These are phyloP conservation scores for Bombus consobrinus DNA, from an alignment of 1,140 invertebrate genomes.

Conservation along the genomic window DNA sequence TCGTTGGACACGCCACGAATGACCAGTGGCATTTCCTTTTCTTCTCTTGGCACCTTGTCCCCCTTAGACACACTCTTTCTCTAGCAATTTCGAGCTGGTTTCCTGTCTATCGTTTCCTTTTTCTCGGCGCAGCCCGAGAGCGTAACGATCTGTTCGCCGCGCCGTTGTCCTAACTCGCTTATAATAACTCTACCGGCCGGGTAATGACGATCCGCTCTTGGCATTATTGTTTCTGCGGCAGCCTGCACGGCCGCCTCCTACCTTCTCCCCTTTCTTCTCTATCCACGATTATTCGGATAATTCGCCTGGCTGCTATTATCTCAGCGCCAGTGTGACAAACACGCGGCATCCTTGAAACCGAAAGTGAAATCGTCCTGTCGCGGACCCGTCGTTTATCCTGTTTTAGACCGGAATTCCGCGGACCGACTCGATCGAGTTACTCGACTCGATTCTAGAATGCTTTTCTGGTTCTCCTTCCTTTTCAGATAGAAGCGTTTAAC, in stretches of 20 bases:
- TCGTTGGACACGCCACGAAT: slow-evolving; percentile 6
- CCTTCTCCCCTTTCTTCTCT: neutral
- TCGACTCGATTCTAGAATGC: neutral
- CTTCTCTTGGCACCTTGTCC: neutral
- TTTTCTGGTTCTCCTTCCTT: neutral
- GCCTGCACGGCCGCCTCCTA: slow-evolving; percentile 40
- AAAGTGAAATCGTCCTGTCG: slow-evolving; percentile 3
- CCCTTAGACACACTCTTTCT: neutral
- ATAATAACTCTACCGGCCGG: slow-evolving; percentile 70
- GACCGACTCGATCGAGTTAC: neutral
- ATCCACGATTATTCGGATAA: slow-evolving; percentile 72
- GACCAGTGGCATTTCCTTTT: slow-evolving; percentile 19
- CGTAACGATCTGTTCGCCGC: slow-evolving; percentile 61
- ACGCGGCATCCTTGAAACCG: slow-evolving; percentile 24
- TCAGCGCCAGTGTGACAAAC: slow-evolving; percentile 50
- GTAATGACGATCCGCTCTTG: slow-evolving; percentile 70
- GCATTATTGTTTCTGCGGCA: slow-evolving; percentile 73
- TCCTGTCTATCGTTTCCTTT: slow-evolving; percentile 46
- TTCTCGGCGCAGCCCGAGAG: slow-evolving; percentile 32
- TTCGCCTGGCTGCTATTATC: slow-evolving; percentile 57
- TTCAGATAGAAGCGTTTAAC: neutral
- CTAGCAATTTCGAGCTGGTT: slow-evolving; percentile 58
- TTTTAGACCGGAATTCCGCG: neutral
- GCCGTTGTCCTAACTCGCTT: slow-evolving; percentile 71
- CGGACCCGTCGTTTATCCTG: slow-evolving; percentile 12